These are phyloP conservation scores for Drosophila villosipedis DNA, from an alignment of 2,888 invertebrate genomes.

Conservation along the genomic window DNA sequence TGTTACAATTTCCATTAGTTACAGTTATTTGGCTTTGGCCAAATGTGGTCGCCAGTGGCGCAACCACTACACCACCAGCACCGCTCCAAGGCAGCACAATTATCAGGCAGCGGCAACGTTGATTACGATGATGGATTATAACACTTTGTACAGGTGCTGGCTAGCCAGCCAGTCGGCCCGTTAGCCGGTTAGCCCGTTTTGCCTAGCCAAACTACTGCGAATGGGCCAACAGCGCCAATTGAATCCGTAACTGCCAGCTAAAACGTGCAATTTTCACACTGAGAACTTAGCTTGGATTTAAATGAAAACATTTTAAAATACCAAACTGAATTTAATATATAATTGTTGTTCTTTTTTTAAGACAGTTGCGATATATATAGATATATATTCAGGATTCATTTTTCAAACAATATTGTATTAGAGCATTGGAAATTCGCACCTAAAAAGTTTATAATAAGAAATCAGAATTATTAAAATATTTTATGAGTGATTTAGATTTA, in stretches of 20 bases:
- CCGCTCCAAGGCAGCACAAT: slow-evolving; percentile 59
- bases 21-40: slow-evolving; percentile 74
- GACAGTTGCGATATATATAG: no score
- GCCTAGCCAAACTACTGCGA: slow-evolving; percentile 15
- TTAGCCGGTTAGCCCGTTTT: slow-evolving; percentile 16
- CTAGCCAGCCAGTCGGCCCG: slow-evolving; percentile 4
- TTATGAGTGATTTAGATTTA: neutral
- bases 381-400: neutral
- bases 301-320: neutral
- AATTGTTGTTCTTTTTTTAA: neutral
- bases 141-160: slow-evolving; percentile 67
- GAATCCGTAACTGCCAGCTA: slow-evolving; percentile 23
- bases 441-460: neutral
- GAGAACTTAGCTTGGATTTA: neutral
- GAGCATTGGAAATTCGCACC: neutral
- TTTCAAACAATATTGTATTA: neutral
- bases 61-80: slow-evolving; percentile 43
- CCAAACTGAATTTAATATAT: neutral
- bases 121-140: slow-evolving; percentile 81
- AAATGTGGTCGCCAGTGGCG: slow-evolving; percentile 69
- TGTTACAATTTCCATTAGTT: slow-evolving; percentile 81
- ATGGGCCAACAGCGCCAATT: slow-evolving; percentile 29
- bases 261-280: slow-evolving; percentile 33
- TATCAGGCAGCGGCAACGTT: slow-evolving; percentile 69
- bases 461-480: neutral